Evolutionary conservation across 2,888 invertebrate species (phyloP), one percentile per base, ranked within the genome.

Genomic region (Punctoribates punctum): DNA sequence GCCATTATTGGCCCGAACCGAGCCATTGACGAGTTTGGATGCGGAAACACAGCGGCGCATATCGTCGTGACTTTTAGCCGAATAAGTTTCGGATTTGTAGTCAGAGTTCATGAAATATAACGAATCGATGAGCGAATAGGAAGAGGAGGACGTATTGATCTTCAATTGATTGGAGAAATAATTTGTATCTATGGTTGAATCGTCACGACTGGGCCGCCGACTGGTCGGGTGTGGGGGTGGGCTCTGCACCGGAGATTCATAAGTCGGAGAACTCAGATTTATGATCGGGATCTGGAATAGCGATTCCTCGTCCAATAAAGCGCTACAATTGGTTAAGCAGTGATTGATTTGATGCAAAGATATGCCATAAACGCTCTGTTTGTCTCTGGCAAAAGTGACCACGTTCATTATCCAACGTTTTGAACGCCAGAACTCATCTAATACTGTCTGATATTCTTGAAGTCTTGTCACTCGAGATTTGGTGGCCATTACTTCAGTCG

Each of bases 361-460:
- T 65, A 86, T 82, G 29, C 86, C 85, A 27, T 81, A 82, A 76
- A 81, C 81, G 46, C 81, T 80, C 77, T 82, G 81, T 78, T 91
- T 89, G 82, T 97, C 97, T 78, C 98, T 88, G 0, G 97, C 96
- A 83, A 94, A 94, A 0, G 93, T 90, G 75, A 98, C 94, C 8
- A 96, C 90, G 82, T 97, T 96, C 89, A 96, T 93, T 25, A 98
- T 88, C 98, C 98, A 99, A 23, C 99, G 89, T 62, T 94, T 91
- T 25, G 91, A 90, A 82, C 94, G 94, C 98, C 98, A 98, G 3
- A 94, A 90, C 0, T 88, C 85, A 82, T 97, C 97, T 67, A 97
- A 86, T 81, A 90, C 91, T 46, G 89, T 86, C 83, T 96, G 96
- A 60, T 96, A 88, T 74, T 93, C 91, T 82, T 92, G 91, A 38